Evolutionary conservation across 1,140 invertebrate genomes (phyloP).

Genomic region (Panagrolaimus sp.): DNA sequence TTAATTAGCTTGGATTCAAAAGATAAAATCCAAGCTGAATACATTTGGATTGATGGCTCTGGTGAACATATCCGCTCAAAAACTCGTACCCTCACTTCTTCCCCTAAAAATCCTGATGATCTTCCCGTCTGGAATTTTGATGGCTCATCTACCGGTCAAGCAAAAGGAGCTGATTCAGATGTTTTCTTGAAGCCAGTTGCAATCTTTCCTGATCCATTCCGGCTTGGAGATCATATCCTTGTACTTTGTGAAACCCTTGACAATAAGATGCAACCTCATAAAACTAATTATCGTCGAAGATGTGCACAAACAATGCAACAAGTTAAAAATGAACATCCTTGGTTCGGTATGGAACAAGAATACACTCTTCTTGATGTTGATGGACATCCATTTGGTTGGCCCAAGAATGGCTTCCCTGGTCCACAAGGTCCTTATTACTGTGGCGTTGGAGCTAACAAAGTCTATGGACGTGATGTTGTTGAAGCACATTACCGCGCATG

Average conservation of each 20-base stretch:
- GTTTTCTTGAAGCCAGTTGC: conserved; percentile 80
- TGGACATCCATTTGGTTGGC: conserved; percentile 82
- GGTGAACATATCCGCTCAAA: conserved; percentile 81
- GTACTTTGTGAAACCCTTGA: conserved; percentile 74
- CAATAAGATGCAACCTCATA: conserved; percentile 71
- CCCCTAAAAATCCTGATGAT: conserved; percentile 73
- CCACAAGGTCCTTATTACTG: conserved; percentile 92
- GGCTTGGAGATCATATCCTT: conserved; percentile 75
- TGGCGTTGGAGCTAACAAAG: conserved; percentile 82
- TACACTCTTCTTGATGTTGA: conserved; percentile 85
- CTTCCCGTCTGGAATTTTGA: conserved; percentile 92
- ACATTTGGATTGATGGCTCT: conserved; percentile 92
- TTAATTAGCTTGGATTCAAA: conserved; percentile 74
- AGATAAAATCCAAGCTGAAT: conserved; percentile 74
- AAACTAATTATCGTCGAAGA: conserved; percentile 72
- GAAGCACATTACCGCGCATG: conserved; percentile 75
- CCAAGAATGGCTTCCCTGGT: conserved; percentile 80
- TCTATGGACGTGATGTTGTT: conserved; percentile 85
- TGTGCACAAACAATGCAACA: conserved; percentile 72
- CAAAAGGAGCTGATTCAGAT: conserved; percentile 72
- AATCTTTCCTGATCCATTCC: conserved; percentile 88
- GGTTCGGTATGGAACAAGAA: conserved; percentile 92
- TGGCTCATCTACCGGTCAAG: conserved; percentile 71
- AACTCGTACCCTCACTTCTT: conserved; percentile 74
- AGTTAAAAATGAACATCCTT: conserved; percentile 71